Evolutionary conservation across 2,113 vertebrate genomes (phyloP).

Genomic region (Platysteira castanea): DNA sequence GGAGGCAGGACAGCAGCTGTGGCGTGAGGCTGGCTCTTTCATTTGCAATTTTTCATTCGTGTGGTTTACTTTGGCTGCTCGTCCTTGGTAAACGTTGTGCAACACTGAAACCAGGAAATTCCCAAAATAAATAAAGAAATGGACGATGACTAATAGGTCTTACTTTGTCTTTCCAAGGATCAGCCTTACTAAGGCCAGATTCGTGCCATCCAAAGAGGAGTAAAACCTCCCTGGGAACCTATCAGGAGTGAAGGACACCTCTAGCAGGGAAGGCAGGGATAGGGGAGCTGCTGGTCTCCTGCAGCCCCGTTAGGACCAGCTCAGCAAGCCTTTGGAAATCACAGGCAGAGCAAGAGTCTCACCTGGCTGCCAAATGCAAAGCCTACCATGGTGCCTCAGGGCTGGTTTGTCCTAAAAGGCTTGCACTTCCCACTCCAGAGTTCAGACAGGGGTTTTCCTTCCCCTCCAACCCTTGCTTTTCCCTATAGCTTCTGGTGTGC

Average conservation of each 20-base stretch:
- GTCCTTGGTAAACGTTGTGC: neutral
- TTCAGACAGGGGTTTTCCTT: neutral
- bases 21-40: neutral
- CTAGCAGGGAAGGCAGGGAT: neutral
- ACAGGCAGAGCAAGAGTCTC: neutral
- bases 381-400: rapidly evolving
- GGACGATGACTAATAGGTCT: rapidly evolving
- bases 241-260: neutral
- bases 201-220: neutral
- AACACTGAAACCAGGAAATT: slow-evolving; percentile 26
- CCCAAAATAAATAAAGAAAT: neutral
- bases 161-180: neutral
- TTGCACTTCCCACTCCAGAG: rapidly evolving
- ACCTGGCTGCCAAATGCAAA: neutral
- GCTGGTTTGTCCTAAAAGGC: neutral
- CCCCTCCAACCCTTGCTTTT: neutral
- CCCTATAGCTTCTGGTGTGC: neutral
- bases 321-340: neutral
- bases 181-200: neutral
- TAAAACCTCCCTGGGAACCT: neutral
- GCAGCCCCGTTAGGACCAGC: rapidly evolving
- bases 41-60: neutral
- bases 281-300: rapidly evolving
- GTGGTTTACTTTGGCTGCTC: neutral
- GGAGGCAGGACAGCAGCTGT: neutral